Evolutionary conservation across 2,888 invertebrate species (phyloP), one percentile per base, ranked within the genome.

Genomic region (Chouioia cunea): DNA sequence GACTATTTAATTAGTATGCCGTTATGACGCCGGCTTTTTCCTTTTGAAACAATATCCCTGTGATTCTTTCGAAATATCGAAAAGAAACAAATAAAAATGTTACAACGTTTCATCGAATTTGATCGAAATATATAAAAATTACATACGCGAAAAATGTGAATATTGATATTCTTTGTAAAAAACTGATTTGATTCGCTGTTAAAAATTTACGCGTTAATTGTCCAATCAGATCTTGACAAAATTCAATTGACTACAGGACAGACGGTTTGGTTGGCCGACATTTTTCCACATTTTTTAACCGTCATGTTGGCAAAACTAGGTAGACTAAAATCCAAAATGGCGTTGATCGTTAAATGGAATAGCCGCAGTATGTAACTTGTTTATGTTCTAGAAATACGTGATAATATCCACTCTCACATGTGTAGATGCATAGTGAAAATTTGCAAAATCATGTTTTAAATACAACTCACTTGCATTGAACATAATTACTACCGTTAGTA

Each of bases 361-460:
- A 66, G 73, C 73, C 73, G 73, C 66, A 70, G 60, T n/a, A n/a
- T n/a, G n/a, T 70, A 73, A 68, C 64, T 73, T 73, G 70, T 70
- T 73, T 73, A 70, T 67, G 46, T 64, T 47, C 23, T 12, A 18
- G 14, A 44, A 67, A 54, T 67, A 67, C 64, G 65, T 65, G 27
- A 60, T 56, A 63, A 23, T 62, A 53, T 20, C 16, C 12, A 53
- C 20, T 48, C 54, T 57, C 23, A 52, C 46, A 18, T 56, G 36
- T 58, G 36, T 22, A 56, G 52, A 46, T 67, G 56, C 63, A 15
- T 15, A 44, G 57, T 63, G 58, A 63, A 66, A 62, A 66, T 63
- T 23, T 47, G 47, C 2, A 53, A 53, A 62, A 65, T 44, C 60
- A 71, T 66, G 71, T 63, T 66, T 27, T 36, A 14, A 22, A 3